Percentiles rank a stretch among this genome's conserved stretches.
phyloP scores from a whole-genome alignment of 2,888 invertebrate genomes.

The Caenorhabditis imperialis region DNA sequence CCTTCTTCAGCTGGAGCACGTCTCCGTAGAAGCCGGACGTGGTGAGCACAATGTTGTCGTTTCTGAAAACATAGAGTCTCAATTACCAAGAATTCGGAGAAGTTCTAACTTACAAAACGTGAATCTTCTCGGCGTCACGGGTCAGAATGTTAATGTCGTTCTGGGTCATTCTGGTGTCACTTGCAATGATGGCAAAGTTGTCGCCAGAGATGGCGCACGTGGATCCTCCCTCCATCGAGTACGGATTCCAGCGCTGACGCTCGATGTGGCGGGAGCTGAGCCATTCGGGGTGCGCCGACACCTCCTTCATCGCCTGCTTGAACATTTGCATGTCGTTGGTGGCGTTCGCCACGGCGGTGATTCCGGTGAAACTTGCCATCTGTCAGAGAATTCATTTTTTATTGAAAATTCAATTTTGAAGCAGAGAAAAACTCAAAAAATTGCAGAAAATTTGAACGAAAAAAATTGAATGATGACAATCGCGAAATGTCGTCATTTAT shows the following conservation, averaged over 20 bases:
- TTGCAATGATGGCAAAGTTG: constrained; percentile 93
- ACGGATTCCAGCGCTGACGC: constrained; percentile 75
- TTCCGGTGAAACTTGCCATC: constrained; percentile 52
- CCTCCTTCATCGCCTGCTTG: constrained; percentile 61
- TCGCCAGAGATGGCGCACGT: constrained; percentile 95
- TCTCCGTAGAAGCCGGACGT: constrained; percentile 98
- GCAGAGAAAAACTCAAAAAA: neutral
- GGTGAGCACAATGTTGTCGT: constrained; percentile 89
- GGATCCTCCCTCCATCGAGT: constrained; percentile 81
- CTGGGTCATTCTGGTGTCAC: constrained; percentile 83
- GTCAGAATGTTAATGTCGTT: constrained; percentile 73
- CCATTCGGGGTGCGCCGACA: constrained; percentile 72
- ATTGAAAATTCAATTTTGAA: neutral
- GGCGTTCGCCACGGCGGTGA: constrained; percentile 34
- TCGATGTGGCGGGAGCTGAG: constrained; percentile 56
- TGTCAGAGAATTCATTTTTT: constrained; percentile 1
- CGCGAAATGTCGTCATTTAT: constrained; percentile 12
- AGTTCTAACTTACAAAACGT: constrained; percentile 74
- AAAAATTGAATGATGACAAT: constrained; percentile 42
- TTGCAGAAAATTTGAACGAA: constrained; percentile 1
- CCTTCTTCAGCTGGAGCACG: constrained; percentile 87
- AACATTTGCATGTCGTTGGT: constrained; percentile 40
- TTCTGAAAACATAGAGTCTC: constrained; percentile 79
- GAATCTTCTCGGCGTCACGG: constrained; percentile 76
- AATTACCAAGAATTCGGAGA: neutral